phyloP scores from a whole-genome alignment of 2,888 invertebrate species.

The Vesta saturnalis region DNA sequence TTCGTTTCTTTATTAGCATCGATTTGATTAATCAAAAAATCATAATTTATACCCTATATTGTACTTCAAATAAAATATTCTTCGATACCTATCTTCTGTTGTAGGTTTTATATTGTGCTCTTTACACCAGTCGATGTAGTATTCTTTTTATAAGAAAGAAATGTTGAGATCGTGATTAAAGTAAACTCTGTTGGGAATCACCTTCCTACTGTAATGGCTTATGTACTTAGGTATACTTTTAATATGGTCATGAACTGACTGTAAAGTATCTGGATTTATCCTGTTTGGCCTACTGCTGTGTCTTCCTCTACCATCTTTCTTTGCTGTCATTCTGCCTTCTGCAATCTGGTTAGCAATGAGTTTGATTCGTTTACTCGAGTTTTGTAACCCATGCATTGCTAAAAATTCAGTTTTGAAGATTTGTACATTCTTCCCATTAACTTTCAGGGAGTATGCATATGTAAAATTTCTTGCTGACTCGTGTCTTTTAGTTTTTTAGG shows the following conservation, averaged over 20 bases:
- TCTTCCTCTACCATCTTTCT: conserved; percentile 27
- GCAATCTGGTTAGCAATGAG: neutral
- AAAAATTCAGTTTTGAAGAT: neutral
- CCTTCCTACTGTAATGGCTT: neutral
- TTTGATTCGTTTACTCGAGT: neutral
- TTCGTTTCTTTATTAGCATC: too few species aligned
- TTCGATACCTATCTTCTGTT: too few species aligned
- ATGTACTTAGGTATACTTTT: neutral
- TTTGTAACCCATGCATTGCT: neutral
- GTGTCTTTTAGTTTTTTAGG: too few species aligned
- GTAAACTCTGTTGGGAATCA: conserved; percentile 21
- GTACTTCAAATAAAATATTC: too few species aligned
- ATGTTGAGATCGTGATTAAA: conserved; percentile 35
- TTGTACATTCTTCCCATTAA: neutral
- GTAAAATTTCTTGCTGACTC: neutral
- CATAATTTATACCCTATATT: too few species aligned
- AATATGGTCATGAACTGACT: too few species aligned
- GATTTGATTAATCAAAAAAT: too few species aligned
- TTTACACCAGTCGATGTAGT: conserved; percentile 40
- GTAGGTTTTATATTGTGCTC: too few species aligned
- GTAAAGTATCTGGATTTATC: conserved; percentile 22
- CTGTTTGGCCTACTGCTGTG: conserved; percentile 34
- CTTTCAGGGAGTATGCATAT: neutral
- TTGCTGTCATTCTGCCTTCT: neutral
- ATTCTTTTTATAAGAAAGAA: conserved; percentile 34